Evolutionary conservation across 2,797 vertebrate genomes (phyloP), one percentile per base, ranked within the genome.

Genomic region (Diplodus puntazzo): DNA sequence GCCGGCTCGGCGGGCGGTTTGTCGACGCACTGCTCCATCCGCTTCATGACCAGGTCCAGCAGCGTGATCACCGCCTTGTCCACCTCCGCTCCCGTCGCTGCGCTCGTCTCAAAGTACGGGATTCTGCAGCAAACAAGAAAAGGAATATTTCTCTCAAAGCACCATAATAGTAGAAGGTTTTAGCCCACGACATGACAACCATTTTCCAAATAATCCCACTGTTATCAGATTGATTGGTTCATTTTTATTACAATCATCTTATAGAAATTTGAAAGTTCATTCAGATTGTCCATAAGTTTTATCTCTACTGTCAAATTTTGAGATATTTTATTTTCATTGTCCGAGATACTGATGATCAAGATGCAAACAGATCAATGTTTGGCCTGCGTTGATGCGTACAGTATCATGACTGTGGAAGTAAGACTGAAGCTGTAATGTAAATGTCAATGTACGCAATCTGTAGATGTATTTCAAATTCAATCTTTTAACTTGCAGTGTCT

Each of bases 21-120:
- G 89, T 98, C 98, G 18, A 98, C 97, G 5, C 97, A 98, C 88
- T 97, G 97, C 87, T 99, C 98, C 98, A 99, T 99, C 64, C 98
- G 94, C 91, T 98, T 98, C 98, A 99, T 99, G 76, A 99, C 97
- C 94, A 99, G 97, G 94, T 99, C 98, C 92, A 99, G 88, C 69
- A 99, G 96, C 0, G 94, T 97, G 68, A 97, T 95, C 85, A 99
- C 97, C 0, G 98, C 95, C 83, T 96, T 96, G 77, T 98, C 97
- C 82, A 99, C 97, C 43, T 97, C 96, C 9, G 94, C 93, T 0
- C 98, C 97, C 0, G 97, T 97, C 0, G 98, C 98, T 0, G 98
- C 97, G 2, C 97, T 98, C 0, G 98, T 99, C 94, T 99, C 98
- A 48, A 98, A 97, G 95, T 99, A 99, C 0, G 97, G 98, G 75